Base-by-base conservation (phyloP, 1,140 invertebrate species). In the Conus ventricosus region DNA sequence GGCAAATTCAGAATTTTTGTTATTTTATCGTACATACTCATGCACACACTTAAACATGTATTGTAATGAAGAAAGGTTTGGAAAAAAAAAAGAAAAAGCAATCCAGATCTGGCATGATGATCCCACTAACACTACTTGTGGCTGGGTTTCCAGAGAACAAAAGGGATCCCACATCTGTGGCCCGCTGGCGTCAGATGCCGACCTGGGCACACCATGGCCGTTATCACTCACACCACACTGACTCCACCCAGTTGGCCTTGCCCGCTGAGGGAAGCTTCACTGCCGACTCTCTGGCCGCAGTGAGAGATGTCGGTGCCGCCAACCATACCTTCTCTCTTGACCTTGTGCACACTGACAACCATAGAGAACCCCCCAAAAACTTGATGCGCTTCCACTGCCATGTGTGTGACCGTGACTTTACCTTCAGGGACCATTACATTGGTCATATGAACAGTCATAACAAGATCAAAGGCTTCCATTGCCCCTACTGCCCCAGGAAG, bases 371-470 rank as follows among this genome's bases (percentile, higher is more conserved):
- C 57, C 57, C 8, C 0, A 60, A 60, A 15, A 8, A 60, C 57
- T 60, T 8, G 8, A 15, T 60, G 57, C 71, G 71, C 39, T 78
- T 53, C 27, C 67, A 39, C 39, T 87, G 85, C 75, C 25, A 55
- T 5, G 10, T 84, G 6, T 84, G 82, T 39, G 82, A 54, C 13
- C 54, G n/a, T 11, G 57, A 23, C 57, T 84, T 84, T 55, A 84
- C 57, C 53, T 63, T 84, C 54, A n/a, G 27, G n/a, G 82, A 84
- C 54, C 82, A 84, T 25, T 84, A 27, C 17, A 15, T 53, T 7
- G 82, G 82, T 15, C 82, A 84, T 55, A 84, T 84, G 82, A 84
- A 84, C 82, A 84, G 54, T 17, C 82, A 84, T 55, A 84, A 63
- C 82, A 63, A 63, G 23, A 20, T 84, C 82, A 84, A 84, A 23